Conservation (phyloP, 1,140 invertebrate genomes). For the Popillia japonica region DNA sequence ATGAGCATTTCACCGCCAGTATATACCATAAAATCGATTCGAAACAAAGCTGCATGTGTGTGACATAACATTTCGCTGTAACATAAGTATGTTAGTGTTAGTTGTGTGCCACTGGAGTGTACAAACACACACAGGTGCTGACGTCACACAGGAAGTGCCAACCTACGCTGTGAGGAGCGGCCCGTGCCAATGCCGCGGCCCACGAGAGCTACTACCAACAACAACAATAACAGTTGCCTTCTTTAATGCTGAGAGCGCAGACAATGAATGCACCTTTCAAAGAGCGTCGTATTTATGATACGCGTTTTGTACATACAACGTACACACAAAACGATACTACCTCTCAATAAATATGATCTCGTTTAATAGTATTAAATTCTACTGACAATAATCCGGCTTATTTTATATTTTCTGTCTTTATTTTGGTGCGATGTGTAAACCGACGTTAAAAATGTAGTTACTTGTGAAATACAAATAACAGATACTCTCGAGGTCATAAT, state of each 20-base stretch:
- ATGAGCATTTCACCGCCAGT: constrained; percentile 6
- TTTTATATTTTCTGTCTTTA: neutral
- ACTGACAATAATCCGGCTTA: neutral
- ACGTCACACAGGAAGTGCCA: constrained; percentile 53
- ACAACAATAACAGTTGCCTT: constrained; percentile 40
- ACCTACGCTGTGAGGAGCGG: constrained; percentile 51
- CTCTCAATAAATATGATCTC: constrained; percentile 29
- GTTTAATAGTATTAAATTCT: constrained; percentile 24
- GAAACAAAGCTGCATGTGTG: neutral
- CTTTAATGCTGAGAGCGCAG: constrained; percentile 40
- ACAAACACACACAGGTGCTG: constrained; percentile 45
- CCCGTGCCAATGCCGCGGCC: constrained; percentile 52
- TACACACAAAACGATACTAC: constrained; percentile 19
- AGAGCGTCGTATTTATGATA: constrained; percentile 34
- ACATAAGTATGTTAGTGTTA: constrained; percentile 38
- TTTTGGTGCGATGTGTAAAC: neutral
- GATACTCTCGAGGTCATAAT: neutral
- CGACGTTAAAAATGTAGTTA: neutral
- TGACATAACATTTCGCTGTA: constrained; percentile 8
- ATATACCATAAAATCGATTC: constrained; percentile 2
- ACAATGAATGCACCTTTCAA: constrained; percentile 37
- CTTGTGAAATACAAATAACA: neutral
- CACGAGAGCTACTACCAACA: constrained; percentile 49
- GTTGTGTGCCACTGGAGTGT: constrained; percentile 45
- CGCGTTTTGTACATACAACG: too few relatives aligned